Base-by-base conservation (phyloP, 1,140 invertebrate genomes). In the Cherax quadricarinatus region DNA sequence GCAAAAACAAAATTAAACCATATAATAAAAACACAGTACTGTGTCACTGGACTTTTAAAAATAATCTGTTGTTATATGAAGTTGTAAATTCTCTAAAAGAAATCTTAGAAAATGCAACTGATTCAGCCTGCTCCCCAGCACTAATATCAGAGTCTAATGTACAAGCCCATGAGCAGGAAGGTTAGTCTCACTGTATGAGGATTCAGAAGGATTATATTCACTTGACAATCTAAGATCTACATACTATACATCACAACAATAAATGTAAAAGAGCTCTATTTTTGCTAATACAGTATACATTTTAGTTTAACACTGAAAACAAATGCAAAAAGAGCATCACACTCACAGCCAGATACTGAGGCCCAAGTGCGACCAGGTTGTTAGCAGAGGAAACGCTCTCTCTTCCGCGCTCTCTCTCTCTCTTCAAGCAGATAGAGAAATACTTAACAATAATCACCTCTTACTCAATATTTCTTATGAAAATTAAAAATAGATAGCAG, bases 341-440 rank as follows among this genome's bases (percentile, higher is more conserved):
- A 94, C 95, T 95, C 95, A 96, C 96, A 91, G 95, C 94, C 90
- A 96, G 94, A 94, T 96, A 96, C 93, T 96, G 96, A 73, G 96
- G 96, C 75, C 94, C 94, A 75, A 88, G 93, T 84, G 93, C 94
- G 80, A 86, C 93, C 53, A 93, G 81, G 93, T 93, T 94, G 94
- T 93, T 95, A 94, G 90, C 89, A 92, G 91, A 95, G 92, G 89
- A 94, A 84, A 89, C 75, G 94, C 80, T 97, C 98, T 91, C 90
- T 87, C 90, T 86, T 48, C 90, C 85, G 49, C 90, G 83, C 82
- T 91, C 90, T 91, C 90, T 91, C 83, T 91, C 90, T 91, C 89
- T 91, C 90, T 91, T 91, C 78, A 86, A 91, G 85, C 85, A 86
- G 83, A 86, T 73, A 91, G 66, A 86, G 84, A 86, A 80, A 86